Evolutionary conservation across 2,113 vertebrate species (phyloP), one percentile per base, ranked within the genome.

Genomic region (Gymnogyps californianus): DNA sequence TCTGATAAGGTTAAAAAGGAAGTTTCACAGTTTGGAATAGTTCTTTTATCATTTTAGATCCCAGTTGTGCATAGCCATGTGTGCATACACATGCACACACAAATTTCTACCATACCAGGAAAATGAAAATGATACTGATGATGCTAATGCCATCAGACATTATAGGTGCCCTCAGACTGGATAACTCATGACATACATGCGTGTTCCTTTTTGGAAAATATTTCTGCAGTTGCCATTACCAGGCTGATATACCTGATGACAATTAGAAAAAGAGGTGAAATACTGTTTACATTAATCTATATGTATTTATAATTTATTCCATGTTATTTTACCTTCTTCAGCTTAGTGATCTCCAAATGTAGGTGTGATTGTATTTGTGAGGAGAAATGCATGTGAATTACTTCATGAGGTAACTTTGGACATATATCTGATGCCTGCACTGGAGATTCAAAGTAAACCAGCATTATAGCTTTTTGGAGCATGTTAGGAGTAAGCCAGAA

Each of bases 291-390:
- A 83, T 97, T 86, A 86, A 95, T 61, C 34, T 92, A 72, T 83
- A 84, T 89, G 90, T 61, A 92, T 93, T 96, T 93, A 58, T 97
- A 96, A 94, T 95, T 95, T 97, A 72, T 97, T 82, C 57, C 71
- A 76, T 72, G 89, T 71, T 97, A 91, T 91, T 94, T 95, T 92
- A 94, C 77, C 78, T 95, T 79, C 90, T 96, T 94, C 77, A 66
- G n/a, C 42, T 95, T 96, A 90, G 82, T 96, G 80, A 65, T 94
- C 92, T 94, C 92, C 95, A 97, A 95, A 96, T 91, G 90, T 96
- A 89, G 84, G 67, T 87, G 76, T 40, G 19, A 90, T 90, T 87
- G 81, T 75, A 66, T 96, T 91, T 93, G 58, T 84, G 91, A 93
- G 74, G 67, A 86, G 69, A 94, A 90, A 89, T 87, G 88, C 58